phyloP scores from a whole-genome alignment of 1,140 invertebrate species.

The Drosophila truncata region DNA sequence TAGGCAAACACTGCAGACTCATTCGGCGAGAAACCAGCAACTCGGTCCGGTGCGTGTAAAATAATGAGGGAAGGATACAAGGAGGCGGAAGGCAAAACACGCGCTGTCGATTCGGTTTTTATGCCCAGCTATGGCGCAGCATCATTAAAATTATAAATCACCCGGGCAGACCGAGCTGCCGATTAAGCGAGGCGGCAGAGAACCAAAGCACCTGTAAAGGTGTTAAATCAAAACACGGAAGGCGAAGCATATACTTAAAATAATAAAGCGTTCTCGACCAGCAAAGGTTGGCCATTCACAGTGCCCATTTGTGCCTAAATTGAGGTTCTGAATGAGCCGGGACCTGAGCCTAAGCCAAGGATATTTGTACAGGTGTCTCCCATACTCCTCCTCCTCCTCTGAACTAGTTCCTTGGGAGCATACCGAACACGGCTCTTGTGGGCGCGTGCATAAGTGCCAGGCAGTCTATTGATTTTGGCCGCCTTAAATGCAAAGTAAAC shows the following conservation, averaged over 20 bases:
- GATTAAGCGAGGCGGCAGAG: constrained; percentile 12
- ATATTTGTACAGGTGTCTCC: constrained; percentile 25
- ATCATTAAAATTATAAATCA: constrained; percentile 74
- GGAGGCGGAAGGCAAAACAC: constrained; percentile 24
- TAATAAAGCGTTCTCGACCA: constrained; percentile 65
- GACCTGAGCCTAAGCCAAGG: neutral
- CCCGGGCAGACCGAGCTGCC: constrained; percentile 31
- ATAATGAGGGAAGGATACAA: constrained; percentile 3
- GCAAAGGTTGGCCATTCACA: constrained; percentile 22
- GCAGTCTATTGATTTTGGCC: constrained; percentile 42
- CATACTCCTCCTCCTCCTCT: neutral
- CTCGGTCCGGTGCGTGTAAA: constrained; percentile 8
- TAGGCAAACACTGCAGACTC: constrained; percentile 13
- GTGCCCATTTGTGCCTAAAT: constrained; percentile 9
- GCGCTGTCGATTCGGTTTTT: constrained; percentile 45
- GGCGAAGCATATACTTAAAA: constrained; percentile 58
- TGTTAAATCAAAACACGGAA: constrained; percentile 73
- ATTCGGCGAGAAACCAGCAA: neutral
- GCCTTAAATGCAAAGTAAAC: constrained; percentile 34
- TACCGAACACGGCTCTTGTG: neutral
- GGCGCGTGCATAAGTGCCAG: constrained; percentile 27
- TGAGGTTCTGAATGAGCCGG: neutral
- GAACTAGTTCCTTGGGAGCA: neutral
- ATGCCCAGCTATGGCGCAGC: constrained; percentile 34
- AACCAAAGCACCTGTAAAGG: constrained; percentile 51